Base-by-base conservation (phyloP, 92 coral and sea anemone genomes). In the Hydrozoanthus gracilis region DNA sequence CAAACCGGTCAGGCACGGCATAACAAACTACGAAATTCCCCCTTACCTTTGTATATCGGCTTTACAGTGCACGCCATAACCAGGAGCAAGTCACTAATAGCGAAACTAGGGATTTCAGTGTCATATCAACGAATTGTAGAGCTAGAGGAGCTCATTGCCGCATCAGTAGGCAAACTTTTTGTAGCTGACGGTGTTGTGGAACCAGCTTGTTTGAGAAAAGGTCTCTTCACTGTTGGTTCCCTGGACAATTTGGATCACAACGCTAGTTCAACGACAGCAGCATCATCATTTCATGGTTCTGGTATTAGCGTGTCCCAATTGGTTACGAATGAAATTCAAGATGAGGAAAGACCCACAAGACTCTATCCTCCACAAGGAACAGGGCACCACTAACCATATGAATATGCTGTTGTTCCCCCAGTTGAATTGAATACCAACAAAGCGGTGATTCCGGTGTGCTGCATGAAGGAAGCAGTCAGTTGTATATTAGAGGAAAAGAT, bases 1-100 rank as follows among this genome's bases (percentile, higher is more conserved):
- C 90, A 92, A 88, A 89, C 91, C 49, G 93, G 98, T 50, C 98
- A 94, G 83, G 92, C 95, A 86, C 80, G 95, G 44, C 93, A 94
- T 88, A 92, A 90, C 66, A 89, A 89, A 77, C 69, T 88, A 9
- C 90, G 89, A 10, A 94, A 94, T 56, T 89, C 93, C 76, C 97
- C 97, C 39, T 89, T 94, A 13, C 83, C 93, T 11, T 80, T 92
- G 73, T 91, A 91, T 64, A 88, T 91, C n/a, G 94, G 89, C 15
- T 73, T 87, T 17, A 89, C 47, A 62, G 56, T 94, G 18, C 93
- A 92, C 71, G 88, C 92, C 12, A 51, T 66, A 84, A 92, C 93
- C n/a, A 94, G 95, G 50, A 92, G 95, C 70, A 93, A 87, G 88
- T 54, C 94, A 76, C 94, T 94, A 11, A 91, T 88, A 77, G 44